Conservation (phyloP, 2,888 invertebrate species). For the Aquatica leii region DNA sequence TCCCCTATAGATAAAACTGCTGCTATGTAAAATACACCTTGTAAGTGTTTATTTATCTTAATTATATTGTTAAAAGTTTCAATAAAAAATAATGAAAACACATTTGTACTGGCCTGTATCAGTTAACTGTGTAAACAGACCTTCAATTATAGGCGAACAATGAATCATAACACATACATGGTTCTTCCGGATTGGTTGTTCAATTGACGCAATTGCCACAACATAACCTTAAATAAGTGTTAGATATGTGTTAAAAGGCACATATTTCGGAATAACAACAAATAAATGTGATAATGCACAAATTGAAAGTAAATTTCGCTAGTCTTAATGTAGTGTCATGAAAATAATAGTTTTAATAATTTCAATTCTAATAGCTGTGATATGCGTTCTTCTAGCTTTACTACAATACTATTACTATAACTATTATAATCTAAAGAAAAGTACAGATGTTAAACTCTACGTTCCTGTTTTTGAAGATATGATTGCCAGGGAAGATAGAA, state of each 20-base stretch:
- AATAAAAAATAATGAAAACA: no score
- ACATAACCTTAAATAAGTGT: constrained; percentile 17
- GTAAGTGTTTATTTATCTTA: no score
- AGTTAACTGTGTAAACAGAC: no score
- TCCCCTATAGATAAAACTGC: no score
- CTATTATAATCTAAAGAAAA: constrained; percentile 45
- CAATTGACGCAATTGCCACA: no score
- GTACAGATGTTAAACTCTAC: constrained; percentile 47
- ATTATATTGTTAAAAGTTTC: no score
- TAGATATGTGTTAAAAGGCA: constrained; percentile 1
- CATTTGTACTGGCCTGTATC: no score
- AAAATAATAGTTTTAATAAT: constrained; percentile 47
- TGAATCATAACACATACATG: no score
- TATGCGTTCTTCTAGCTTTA: constrained; percentile 56
- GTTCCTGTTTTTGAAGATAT: constrained; percentile 57
- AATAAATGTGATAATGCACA: constrained; percentile 20
- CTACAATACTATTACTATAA: constrained; percentile 56
- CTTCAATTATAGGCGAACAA: no score
- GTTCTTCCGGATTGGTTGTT: no score
- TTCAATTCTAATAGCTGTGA: constrained; percentile 56
- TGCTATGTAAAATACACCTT: no score
- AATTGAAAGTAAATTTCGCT: constrained; percentile 8
- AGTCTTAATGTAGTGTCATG: constrained; percentile 31
- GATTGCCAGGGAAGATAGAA: constrained; percentile 52
- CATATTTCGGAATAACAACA: constrained; percentile 12